These are phyloP conservation scores for Lepisosteus oculatus DNA, from an alignment of 2,113 vertebrate genomes.

Conservation along the genomic window DNA sequence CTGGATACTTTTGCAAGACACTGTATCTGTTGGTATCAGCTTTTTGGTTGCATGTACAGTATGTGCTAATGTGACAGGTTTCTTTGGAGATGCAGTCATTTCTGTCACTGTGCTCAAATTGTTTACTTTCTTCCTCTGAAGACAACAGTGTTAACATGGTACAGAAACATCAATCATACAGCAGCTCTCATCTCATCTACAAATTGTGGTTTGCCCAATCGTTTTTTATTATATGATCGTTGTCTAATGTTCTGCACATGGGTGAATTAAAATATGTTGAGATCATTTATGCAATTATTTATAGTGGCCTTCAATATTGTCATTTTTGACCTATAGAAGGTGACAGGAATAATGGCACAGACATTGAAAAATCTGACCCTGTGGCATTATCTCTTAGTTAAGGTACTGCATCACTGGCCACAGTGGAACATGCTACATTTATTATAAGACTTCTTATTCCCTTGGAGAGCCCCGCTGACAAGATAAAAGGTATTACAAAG, in stretches of 20 bases:
- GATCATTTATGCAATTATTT: neutral
- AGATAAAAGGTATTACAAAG: too few species aligned
- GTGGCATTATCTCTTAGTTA: conserved; percentile 1
- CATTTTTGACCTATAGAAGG: neutral
- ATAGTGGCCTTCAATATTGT: neutral
- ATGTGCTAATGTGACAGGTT: too few species aligned
- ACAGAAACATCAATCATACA: conserved; percentile 16
- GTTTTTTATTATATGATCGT: neutral
- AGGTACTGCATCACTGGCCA: neutral
- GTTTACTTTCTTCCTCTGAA: too few species aligned
- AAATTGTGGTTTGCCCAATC: too few species aligned
- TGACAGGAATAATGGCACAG: neutral
- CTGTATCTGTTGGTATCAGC: too few species aligned
- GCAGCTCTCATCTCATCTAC: conserved; percentile 17
- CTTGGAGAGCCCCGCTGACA: neutral
- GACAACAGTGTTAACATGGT: neutral
- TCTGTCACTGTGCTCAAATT: too few species aligned
- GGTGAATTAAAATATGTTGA: neutral
- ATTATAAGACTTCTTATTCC: neutral
- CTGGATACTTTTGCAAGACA: too few species aligned
- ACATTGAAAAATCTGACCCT: neutral
- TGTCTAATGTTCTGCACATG: neutral
- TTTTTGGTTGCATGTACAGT: too few species aligned
- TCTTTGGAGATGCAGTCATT: too few species aligned
- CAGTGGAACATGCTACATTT: neutral